Conservation (phyloP, 53 echinoderm and acorn worm genomes). For the Luidia sarsii region DNA sequence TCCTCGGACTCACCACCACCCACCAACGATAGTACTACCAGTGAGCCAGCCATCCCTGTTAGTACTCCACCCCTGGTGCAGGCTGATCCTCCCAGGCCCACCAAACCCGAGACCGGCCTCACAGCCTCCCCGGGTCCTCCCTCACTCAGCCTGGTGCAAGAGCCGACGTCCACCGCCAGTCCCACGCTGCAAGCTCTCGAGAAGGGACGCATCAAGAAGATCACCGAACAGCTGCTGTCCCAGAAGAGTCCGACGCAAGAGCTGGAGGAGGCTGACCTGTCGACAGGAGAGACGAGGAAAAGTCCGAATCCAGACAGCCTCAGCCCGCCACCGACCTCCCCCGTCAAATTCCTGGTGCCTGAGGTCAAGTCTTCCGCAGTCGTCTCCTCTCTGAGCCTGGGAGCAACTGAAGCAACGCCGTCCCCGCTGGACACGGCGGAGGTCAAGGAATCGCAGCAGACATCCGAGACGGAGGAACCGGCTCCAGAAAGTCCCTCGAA, state of each 20-base stretch:
- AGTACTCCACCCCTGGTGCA: slow-evolving; percentile 1
- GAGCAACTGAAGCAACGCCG: not conserved
- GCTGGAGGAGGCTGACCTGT: not conserved
- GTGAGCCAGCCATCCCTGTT: slow-evolving; percentile 8
- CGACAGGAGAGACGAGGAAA: not conserved
- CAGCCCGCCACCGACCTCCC: slow-evolving; percentile 26
- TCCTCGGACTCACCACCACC: slow-evolving; percentile 19
- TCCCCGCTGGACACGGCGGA: not conserved
- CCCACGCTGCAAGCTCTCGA: slow-evolving; percentile 62
- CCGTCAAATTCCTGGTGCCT: not conserved
- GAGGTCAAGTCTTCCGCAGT: slow-evolving; percentile 33
- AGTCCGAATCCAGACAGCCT: slow-evolving; percentile 9
- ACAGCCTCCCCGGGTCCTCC: not conserved
- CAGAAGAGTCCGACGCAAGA: slow-evolving; percentile 46
- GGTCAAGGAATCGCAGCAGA: not conserved
- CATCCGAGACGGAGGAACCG: not conserved
- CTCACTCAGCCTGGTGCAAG: slow-evolving; percentile 25
- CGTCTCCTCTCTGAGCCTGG: not conserved
- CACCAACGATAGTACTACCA: slow-evolving; percentile 35
- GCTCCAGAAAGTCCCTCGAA: slow-evolving; percentile 9
- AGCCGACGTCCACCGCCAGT: slow-evolving; percentile 3
- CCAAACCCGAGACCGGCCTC: slow-evolving; percentile 1
- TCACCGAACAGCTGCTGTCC: slow-evolving; percentile 67
- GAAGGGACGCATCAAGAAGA: slow-evolving; percentile 66
- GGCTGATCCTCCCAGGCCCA: slow-evolving; percentile 11